Conservation (phyloP, 2,888 invertebrate genomes). For the Ceraclea dissimilis region DNA sequence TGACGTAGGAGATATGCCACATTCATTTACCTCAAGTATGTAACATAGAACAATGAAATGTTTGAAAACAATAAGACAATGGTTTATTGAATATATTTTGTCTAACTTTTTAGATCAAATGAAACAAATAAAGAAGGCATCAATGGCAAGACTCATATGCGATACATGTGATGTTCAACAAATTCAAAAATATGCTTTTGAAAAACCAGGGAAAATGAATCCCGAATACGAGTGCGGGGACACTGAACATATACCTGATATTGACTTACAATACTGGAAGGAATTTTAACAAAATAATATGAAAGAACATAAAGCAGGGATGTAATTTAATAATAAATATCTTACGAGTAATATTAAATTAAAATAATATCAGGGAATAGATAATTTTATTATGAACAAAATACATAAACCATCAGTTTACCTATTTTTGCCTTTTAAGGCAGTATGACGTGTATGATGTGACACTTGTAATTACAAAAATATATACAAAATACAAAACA, state of each 20-base stretch:
- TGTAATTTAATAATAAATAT: not conserved
- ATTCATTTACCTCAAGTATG: slow-evolving; percentile 59
- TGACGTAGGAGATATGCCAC: slow-evolving; percentile 57
- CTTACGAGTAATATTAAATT: not conserved
- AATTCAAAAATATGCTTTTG: slow-evolving; percentile 63
- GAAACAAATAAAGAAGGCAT: slow-evolving; percentile 66
- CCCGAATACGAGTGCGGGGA: slow-evolving; percentile 38
- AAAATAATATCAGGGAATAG: not conserved
- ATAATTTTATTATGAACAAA: too few relatives aligned
- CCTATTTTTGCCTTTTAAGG: too few relatives aligned
- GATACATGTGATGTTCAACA: slow-evolving; percentile 67
- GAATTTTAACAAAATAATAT: slow-evolving; percentile 25
- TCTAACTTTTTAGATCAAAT: slow-evolving; percentile 53
- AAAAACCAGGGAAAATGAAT: slow-evolving; percentile 48
- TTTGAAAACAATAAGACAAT: slow-evolving; percentile 2
- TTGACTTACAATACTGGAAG: slow-evolving; percentile 46
- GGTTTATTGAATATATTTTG: not conserved
- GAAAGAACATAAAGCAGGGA: not conserved
- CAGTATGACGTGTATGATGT: too few relatives aligned
- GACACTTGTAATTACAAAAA: too few relatives aligned
- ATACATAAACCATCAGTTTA: too few relatives aligned
- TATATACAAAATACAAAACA: not conserved
- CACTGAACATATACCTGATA: slow-evolving; percentile 34
- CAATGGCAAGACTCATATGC: slow-evolving; percentile 70
- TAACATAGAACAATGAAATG: too few relatives aligned